These are phyloP conservation scores for Spilarctia lutea DNA, from an alignment of 2,888 invertebrate species.

Conservation along the genomic window DNA sequence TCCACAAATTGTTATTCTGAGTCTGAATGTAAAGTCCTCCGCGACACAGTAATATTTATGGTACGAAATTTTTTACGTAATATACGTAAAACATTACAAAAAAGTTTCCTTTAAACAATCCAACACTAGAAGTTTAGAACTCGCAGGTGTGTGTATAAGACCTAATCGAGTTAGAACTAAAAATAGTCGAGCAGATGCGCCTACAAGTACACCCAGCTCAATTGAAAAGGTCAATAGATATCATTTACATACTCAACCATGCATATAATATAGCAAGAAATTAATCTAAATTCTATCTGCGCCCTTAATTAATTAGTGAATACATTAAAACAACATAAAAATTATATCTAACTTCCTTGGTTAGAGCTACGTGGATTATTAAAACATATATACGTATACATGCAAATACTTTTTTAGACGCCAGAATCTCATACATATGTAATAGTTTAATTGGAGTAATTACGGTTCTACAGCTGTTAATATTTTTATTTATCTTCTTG, in stretches of 20 bases:
- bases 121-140: neutral
- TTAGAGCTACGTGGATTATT: neutral
- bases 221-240: conserved; percentile 60
- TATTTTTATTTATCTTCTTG: neutral
- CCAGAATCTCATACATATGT: neutral
- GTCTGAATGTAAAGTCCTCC: too few species aligned
- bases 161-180: conserved; percentile 66
- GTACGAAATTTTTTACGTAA: too few species aligned
- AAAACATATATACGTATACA: neutral
- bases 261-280: conserved; percentile 41
- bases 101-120: neutral
- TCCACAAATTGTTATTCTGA: too few species aligned
- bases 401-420: neutral
- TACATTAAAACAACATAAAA: conserved; percentile 26
- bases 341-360: neutral
- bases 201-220: conserved; percentile 55
- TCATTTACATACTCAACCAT: conserved; percentile 46
- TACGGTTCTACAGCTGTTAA: neutral
- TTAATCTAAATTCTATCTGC: conserved; percentile 35
- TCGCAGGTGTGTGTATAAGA: conserved; percentile 30
- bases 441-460: neutral
- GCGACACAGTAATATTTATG: too few species aligned
- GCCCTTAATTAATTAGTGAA: conserved; percentile 43
- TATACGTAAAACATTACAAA: neutral
- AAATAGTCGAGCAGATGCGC: conserved; percentile 69